A percentile compares a stretch with the other conserved stretches of the same genome.
These are phyloP conservation scores for Eonycteris spelaea DNA, from an alignment of 2,113 vertebrate species.

Conservation along the genomic window DNA sequence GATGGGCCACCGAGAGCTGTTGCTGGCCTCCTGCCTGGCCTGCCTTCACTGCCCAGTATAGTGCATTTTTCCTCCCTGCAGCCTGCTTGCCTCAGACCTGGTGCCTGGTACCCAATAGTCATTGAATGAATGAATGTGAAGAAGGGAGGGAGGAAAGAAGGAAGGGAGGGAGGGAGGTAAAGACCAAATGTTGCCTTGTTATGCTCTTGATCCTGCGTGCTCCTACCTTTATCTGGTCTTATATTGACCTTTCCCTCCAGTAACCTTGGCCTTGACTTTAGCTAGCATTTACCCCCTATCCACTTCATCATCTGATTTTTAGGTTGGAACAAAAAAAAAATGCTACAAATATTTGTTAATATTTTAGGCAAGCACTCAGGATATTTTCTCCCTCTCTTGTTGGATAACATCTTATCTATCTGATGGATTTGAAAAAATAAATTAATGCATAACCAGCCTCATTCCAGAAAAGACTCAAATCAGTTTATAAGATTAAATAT, in stretches of 20 bases:
- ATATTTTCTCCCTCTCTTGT: not conserved
- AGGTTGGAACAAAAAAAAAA: not conserved
- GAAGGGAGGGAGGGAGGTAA: too few species aligned
- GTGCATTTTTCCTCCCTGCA: not conserved
- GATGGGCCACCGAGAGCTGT: not conserved
- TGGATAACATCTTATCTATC: not conserved
- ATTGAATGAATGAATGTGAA: not conserved
- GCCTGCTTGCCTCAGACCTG: not conserved
- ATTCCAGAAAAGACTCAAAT: not conserved
- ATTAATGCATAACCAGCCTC: not conserved
- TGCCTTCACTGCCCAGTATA: not conserved
- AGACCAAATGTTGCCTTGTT: not conserved
- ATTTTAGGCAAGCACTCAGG: not conserved
- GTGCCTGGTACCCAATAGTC: not conserved
- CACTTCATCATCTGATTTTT: not conserved
- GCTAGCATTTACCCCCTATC: not conserved
- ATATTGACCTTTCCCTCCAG: not conserved
- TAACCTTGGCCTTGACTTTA: not conserved
- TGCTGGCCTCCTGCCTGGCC: not conserved
- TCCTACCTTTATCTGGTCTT: not conserved
- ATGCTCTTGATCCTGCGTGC: not conserved
- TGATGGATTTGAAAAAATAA: not conserved
- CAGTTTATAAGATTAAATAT: not conserved
- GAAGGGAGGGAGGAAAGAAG: not conserved
- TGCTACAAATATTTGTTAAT: not conserved